These are phyloP conservation scores for Pandion haliaetus DNA, from an alignment of 2,113 vertebrate species.

Conservation along the genomic window DNA sequence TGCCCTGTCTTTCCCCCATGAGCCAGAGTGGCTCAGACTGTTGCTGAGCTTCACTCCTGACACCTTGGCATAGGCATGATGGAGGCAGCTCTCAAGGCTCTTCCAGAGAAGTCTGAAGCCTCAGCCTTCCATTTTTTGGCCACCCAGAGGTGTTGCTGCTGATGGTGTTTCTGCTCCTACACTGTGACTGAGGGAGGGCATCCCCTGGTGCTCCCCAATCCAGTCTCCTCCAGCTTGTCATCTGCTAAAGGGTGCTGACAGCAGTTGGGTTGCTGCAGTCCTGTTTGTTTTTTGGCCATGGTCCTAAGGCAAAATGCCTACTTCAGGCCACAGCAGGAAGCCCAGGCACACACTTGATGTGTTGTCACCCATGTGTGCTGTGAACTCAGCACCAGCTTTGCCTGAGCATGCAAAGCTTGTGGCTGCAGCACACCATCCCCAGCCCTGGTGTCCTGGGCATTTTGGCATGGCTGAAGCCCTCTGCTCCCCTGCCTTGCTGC, in stretches of 20 bases:
- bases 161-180: neutral
- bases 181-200: neutral
- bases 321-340: neutral
- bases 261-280: neutral
- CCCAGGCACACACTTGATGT: neutral
- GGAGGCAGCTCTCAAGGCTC: neutral
- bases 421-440: neutral
- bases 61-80: no score
- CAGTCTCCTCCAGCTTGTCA: neutral
- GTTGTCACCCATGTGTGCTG: neutral
- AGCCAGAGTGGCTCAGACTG: neutral
- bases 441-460: neutral
- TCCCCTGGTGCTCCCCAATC: neutral
- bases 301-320: neutral
- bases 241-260: neutral
- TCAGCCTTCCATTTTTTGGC: neutral
- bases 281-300: neutral
- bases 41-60: neutral
- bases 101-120: neutral
- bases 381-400: neutral
- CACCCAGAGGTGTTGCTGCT: neutral
- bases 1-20: neutral
- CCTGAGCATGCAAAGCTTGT: rapidly evolving
- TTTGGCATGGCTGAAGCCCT: neutral
- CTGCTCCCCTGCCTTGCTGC: neutral